Conservation (phyloP, 1,140 invertebrate species). For the Diabrotica virgifera region DNA sequence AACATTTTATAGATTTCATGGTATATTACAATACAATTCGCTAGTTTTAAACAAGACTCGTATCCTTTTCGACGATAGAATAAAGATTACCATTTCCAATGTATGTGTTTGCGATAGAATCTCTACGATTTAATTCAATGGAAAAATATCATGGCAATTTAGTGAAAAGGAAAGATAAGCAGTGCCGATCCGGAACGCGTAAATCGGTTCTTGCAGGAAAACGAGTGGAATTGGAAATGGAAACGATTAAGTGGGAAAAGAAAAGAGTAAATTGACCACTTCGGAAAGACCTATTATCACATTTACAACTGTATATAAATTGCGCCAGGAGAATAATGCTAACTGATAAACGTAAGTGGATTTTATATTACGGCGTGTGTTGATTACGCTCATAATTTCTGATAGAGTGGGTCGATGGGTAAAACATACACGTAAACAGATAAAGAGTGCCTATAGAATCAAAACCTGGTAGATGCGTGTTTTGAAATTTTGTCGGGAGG, state of each 20-base stretch:
- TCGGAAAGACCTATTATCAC: background rate
- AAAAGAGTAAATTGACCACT: constrained; percentile 3
- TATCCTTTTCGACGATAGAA: background rate
- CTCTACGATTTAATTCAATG: background rate
- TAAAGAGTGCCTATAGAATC: no score
- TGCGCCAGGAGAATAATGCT: background rate
- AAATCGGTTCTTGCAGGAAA: background rate
- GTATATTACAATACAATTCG: no score
- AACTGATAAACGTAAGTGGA: no score
- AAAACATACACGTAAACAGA: no score
- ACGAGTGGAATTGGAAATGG: constrained; percentile 1
- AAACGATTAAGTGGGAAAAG: background rate
- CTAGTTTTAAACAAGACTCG: no score
- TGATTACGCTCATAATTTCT: no score
- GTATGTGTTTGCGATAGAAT: background rate
- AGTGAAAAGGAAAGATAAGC: background rate
- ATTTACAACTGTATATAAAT: background rate
- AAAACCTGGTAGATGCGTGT: no score
- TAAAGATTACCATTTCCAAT: background rate
- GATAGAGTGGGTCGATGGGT: no score
- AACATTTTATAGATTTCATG: no score
- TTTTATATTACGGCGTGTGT: no score
- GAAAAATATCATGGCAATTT: constrained; percentile 1
- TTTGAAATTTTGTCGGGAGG: no score
- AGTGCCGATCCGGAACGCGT: background rate